Evolutionary conservation across 1,140 invertebrate genomes (phyloP), one percentile per base, ranked within the genome.

Genomic region (Nephila pilipes): DNA sequence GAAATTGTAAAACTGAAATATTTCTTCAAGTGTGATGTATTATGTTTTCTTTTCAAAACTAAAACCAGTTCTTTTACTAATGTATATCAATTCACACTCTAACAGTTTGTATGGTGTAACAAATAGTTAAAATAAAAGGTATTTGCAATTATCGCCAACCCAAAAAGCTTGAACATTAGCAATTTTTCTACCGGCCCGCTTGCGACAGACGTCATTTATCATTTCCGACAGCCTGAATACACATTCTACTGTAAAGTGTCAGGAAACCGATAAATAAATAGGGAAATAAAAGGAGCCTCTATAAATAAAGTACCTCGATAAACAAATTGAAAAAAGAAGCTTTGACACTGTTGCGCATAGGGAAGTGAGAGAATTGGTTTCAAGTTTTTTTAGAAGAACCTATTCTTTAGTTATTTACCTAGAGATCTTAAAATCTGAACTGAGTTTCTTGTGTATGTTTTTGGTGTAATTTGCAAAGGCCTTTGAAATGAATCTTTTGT

Each of bases 231-330:
- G 81, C 81, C 16, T 57, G 54, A 54, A 83, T 83, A 83, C 38
- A 55, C 81, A 83, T 55, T 57, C 81, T 83, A 83, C 81, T 25
- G 81, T 54, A 75, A 83, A 83, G 38, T 83, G 81, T 83, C 81
- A 83, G 54, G n/a, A 83, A 83, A 46, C 36, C 81, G 46, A 83
- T 83, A 83, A 83, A 83, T 83, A 83, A 83, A 57, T 83, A 54
- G 46, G 54, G n/a, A 83, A 55, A 83, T 54, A 81, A 81, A 81
- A 81, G 63, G n/a, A 65, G 63, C 25, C 29, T 75, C 69, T 75
- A 75, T 75, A 75, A 75, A 75, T 75, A 75, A 75, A 75, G 29
- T 20, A 75, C 32, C 29, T 36, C 69, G 69, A 75, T 75, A 75
- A 75, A 75, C 32, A 36, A 75, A 36, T 32, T 75, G 18, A 36